A percentile compares a stretch with the other conserved stretches of the same genome.
These are phyloP conservation scores for Nymphicus hollandicus DNA, from an alignment of 2,113 vertebrate genomes.

Conservation along the genomic window DNA sequence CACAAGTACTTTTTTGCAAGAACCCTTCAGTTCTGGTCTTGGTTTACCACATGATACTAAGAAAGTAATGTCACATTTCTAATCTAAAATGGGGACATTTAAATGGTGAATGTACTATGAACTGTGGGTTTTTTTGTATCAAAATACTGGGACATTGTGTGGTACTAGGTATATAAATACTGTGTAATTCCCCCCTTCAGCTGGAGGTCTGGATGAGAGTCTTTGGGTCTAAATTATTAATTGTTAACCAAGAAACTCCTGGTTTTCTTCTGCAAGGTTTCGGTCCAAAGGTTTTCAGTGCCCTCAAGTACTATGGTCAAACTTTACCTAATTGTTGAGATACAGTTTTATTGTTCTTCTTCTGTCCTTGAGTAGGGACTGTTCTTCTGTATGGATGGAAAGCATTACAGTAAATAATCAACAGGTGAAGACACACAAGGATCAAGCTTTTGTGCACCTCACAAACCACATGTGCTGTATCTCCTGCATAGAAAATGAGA, in stretches of 20 bases:
- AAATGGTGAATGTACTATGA: not conserved
- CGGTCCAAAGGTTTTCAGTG: slow-evolving; percentile 44
- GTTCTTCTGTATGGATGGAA: slow-evolving; percentile 20
- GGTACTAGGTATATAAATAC: not conserved
- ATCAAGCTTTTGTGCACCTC: not conserved
- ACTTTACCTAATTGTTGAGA: slow-evolving; percentile 24
- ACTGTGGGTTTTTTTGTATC: not conserved
- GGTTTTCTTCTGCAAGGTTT: slow-evolving; percentile 30
- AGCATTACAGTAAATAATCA: slow-evolving; percentile 32
- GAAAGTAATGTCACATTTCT: not conserved
- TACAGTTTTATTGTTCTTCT: not conserved
- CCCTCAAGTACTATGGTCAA: slow-evolving; percentile 16
- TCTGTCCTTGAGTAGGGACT: not conserved
- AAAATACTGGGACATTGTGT: not conserved
- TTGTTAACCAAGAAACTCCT: slow-evolving; percentile 35
- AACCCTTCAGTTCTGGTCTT: not conserved
- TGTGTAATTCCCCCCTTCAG: not conserved
- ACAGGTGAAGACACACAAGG: not conserved
- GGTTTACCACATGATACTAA: not conserved
- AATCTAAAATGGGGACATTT: not conserved
- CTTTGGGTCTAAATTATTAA: slow-evolving; percentile 29
- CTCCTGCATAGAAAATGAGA: not conserved
- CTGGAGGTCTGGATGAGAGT: not conserved
- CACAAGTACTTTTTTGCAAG: not conserved
- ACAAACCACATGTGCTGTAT: not conserved